Evolutionary conservation across 2,797 vertebrate genomes (phyloP).

Genomic region (Hylomyscus alleni): DNA sequence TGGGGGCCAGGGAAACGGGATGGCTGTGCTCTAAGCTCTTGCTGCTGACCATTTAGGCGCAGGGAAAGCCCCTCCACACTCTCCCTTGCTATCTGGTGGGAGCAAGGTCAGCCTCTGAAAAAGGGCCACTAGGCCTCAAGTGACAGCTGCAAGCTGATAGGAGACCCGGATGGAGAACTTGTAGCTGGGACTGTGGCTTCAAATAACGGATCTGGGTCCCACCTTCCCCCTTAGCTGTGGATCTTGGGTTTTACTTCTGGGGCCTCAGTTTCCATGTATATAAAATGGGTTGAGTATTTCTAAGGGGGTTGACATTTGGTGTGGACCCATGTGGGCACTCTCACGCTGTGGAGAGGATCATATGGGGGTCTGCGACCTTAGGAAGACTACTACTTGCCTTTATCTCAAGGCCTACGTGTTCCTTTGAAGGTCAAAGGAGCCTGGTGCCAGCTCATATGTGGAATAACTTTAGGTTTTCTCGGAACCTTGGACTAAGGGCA

Average conservation of each 20-base stretch:
- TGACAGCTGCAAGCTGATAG: neutral
- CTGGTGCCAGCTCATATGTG: neutral
- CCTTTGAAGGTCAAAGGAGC: neutral
- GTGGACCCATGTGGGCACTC: neutral
- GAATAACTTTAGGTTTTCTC: neutral
- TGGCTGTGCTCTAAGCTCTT: conserved; percentile 68
- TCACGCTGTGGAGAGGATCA: neutral
- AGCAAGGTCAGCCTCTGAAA: neutral
- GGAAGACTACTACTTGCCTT: neutral
- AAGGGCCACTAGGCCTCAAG: neutral
- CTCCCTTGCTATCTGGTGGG: conserved; percentile 34
- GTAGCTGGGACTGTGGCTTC: neutral
- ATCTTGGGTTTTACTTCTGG: neutral
- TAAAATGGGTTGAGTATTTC: neutral
- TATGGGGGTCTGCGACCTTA: neutral
- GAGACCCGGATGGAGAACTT: neutral
- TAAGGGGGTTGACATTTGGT: neutral
- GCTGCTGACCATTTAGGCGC: conserved; percentile 8
- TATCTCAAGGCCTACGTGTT: neutral
- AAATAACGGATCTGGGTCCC: neutral
- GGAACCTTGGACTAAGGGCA: neutral
- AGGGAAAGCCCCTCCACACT: conserved; percentile 66
- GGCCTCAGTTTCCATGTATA: neutral
- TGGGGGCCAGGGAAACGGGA: conserved; percentile 4
- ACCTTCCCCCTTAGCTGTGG: too few relatives aligned